A percentile compares a stretch with the other conserved stretches of the same genome.
Evolutionary conservation across 1,140 invertebrate species (phyloP).

Genomic region (Triops longicaudatus): DNA sequence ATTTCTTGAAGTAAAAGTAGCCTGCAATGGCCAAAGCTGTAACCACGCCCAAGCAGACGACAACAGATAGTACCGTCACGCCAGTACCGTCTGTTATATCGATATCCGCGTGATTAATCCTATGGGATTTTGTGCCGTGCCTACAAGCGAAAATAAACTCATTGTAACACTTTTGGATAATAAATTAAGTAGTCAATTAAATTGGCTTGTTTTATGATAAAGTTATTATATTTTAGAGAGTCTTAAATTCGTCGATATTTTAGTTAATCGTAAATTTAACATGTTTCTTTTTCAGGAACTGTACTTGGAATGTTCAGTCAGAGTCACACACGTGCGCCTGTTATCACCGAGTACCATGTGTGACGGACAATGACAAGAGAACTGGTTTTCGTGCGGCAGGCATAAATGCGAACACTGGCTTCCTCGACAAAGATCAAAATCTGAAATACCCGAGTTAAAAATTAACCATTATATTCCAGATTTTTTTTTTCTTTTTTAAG

Average conservation of each 20-base stretch:
- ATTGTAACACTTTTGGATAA: too few relatives aligned
- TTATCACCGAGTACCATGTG: not conserved
- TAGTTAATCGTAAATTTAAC: too few relatives aligned
- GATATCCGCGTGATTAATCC: not conserved
- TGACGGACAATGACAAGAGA: not conserved
- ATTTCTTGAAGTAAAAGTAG: slow-evolving; percentile 20
- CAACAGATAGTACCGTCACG: slow-evolving; percentile 23
- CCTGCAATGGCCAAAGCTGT: slow-evolving; percentile 19
- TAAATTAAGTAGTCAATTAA: too few relatives aligned
- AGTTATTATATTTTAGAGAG: too few relatives aligned
- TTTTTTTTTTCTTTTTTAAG: too few relatives aligned
- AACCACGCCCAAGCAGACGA: slow-evolving; percentile 22
- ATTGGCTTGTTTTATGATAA: too few relatives aligned
- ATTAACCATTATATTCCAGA: too few relatives aligned
- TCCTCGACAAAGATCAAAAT: not conserved
- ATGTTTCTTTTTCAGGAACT: not conserved
- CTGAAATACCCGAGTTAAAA: not conserved
- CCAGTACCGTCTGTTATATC: slow-evolving; percentile 21
- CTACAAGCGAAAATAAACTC: not conserved
- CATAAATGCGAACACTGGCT: not conserved
- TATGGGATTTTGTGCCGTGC: not conserved
- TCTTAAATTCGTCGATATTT: too few relatives aligned
- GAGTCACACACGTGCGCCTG: not conserved
- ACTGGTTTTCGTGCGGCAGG: not conserved
- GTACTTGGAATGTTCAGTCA: not conserved